phyloP scores from a whole-genome alignment of 2,113 vertebrate species.

The Collichthys lucidus region DNA sequence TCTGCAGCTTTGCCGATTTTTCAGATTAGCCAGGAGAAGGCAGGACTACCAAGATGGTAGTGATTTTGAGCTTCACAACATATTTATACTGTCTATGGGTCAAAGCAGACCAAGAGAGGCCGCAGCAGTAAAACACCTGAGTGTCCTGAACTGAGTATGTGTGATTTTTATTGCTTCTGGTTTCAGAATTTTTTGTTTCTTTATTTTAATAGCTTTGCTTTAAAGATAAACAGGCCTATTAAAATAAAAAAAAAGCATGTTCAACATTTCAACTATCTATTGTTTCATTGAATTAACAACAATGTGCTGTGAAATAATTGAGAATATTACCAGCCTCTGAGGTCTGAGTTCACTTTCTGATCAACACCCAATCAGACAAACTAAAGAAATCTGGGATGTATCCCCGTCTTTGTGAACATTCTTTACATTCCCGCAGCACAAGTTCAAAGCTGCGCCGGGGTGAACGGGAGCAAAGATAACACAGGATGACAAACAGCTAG shows the following conservation, averaged over 20 bases:
- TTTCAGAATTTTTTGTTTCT: no score
- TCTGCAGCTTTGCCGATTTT: no score
- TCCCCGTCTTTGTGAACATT: conserved; percentile 22
- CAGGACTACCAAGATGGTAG: no score
- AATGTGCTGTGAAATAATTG: neutral
- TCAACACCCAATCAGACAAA: conserved; percentile 3
- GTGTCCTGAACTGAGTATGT: neutral
- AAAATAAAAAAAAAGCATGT: no score
- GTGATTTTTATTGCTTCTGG: no score
- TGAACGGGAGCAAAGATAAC: conserved; percentile 4
- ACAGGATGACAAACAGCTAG: conserved; percentile 37
- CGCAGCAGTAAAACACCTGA: neutral
- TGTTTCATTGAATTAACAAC: neutral
- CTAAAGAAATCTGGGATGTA: neutral
- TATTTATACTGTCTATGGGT: no score
- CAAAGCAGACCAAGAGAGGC: neutral
- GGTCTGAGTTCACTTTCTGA: neutral
- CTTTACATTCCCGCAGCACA: conserved; percentile 33
- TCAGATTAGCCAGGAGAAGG: no score
- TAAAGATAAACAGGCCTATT: neutral
- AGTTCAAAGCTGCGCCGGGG: conserved; percentile 22
- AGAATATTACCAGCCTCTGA: neutral
- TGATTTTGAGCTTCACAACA: no score
- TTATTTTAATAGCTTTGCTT: neutral
- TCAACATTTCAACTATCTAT: no score